Conservation (phyloP, 92 coral and sea anemone genomes). For the Parazoanthus swiftii region DNA sequence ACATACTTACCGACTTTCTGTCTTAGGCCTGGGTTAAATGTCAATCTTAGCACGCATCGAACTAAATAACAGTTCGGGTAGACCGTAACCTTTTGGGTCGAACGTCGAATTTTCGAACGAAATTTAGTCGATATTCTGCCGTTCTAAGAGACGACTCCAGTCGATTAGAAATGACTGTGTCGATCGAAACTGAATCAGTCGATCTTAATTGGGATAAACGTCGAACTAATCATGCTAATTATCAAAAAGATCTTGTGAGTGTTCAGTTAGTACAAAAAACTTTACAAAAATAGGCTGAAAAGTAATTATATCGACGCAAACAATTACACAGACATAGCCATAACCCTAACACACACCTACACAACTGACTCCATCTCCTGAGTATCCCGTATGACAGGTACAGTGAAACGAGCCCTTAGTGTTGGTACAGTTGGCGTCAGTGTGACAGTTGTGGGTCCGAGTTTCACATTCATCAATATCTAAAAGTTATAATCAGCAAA, state of each 20-base stretch:
- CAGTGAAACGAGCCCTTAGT: slow-evolving; percentile 86
- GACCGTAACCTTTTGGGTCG: no score
- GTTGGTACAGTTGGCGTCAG: slow-evolving; percentile 87
- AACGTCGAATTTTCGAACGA: no score
- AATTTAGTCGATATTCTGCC: no score
- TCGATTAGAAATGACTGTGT: no score
- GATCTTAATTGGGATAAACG: no score
- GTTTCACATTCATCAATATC: slow-evolving; percentile 52
- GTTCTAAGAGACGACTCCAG: no score
- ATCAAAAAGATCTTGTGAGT: no score
- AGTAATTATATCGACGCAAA: background rate
- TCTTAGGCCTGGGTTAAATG: no score
- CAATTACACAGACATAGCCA: background rate
- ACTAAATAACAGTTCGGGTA: no score
- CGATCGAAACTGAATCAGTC: no score
- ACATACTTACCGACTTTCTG: background rate
- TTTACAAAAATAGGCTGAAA: background rate
- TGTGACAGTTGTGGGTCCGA: slow-evolving; percentile 70
- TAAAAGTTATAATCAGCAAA: background rate
- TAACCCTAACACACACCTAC: background rate
- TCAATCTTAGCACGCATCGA: no score
- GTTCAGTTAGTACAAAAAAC: background rate
- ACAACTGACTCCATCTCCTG: slow-evolving; percentile 85
- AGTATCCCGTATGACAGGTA: slow-evolving; percentile 82
- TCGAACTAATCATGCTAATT: background rate